Evolutionary conservation across 2,113 vertebrate genomes (phyloP).

Genomic region (Zootoca vivipara): DNA sequence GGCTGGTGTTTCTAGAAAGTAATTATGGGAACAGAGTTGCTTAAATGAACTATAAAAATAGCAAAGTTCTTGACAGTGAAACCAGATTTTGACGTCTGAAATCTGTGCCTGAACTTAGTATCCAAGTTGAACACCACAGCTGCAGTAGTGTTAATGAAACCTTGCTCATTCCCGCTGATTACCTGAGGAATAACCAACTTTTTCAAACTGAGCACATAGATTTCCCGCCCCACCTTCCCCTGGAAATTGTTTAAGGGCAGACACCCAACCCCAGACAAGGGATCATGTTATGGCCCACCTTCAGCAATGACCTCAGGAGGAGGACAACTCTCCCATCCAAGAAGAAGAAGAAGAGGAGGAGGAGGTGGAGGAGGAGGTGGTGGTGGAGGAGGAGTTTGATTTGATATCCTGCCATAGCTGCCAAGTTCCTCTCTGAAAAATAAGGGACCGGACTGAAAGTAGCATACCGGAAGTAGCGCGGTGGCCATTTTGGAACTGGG

Average conservation of each 20-base stretch:
- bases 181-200: too few relatives aligned
- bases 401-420: too few relatives aligned
- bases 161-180: too few relatives aligned
- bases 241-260: background rate
- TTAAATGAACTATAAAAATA: background rate
- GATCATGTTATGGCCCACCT: background rate
- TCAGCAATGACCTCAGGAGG: background rate
- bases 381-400: too few relatives aligned
- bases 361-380: too few relatives aligned
- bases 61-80: background rate
- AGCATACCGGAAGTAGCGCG: too few relatives aligned
- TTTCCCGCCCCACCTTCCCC: too few relatives aligned
- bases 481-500: too few relatives aligned
- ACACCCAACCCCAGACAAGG: background rate
- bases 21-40: constrained; percentile 17
- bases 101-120: background rate
- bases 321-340: background rate
- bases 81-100: background rate
- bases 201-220: background rate
- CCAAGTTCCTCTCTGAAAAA: too few relatives aligned
- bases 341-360: too few relatives aligned
- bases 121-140: background rate
- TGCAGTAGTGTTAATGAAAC: rapidly evolving
- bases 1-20: constrained; percentile 41
- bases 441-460: too few relatives aligned